Base-by-base conservation (phyloP, 2,113 vertebrate species). In the Epinephelus moara region DNA sequence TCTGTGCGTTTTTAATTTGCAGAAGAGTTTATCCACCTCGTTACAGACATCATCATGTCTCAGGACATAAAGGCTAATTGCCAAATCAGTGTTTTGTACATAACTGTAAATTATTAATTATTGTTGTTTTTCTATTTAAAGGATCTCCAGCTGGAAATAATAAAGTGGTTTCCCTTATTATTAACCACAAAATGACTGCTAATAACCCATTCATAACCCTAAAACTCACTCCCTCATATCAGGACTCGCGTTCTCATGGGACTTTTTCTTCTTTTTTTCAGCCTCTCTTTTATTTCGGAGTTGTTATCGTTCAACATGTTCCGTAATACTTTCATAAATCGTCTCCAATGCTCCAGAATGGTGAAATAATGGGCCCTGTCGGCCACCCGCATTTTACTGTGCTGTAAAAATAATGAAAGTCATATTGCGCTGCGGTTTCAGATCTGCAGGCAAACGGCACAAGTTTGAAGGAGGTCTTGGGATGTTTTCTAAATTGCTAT, bases 381-480 rank as follows among this genome's bases (percentile, higher is more conserved):
- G 94, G 87, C 95, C 95, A 96, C 95, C 94, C 93, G 92, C 91
- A 67, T 90, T 96, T 96, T 93, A 95, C 89, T 89, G 89, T 67
- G 90, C 84, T 80, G 89, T 94, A 92, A 95, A 95, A 93, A 89
- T 94, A 96, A 95, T 95, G 90, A 86, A 92, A 91, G 91, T 94
- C 94, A 95, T 86, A 94, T 93, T 94, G 91, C 59, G 75, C 88
- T 94, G 94, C 82, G 92, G 94, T 91, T 87, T 82, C 30, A 57
- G 17, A 78, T 88, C 63, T 89, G 90, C 81, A 92, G 75, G 61
- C 69, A 70, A 82, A 62, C 73, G 64, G 75, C 73, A 62, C 72
- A 67, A 53, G 89, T 87, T 64, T 85, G 84, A 71, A 74, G 88
- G 82, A 91, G 85, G 77, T 82, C 85, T 81, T 62, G 76, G 77